These are phyloP conservation scores for Tragelaphus strepsiceros DNA, from an alignment of 2,113 vertebrate genomes.

Conservation along the genomic window DNA sequence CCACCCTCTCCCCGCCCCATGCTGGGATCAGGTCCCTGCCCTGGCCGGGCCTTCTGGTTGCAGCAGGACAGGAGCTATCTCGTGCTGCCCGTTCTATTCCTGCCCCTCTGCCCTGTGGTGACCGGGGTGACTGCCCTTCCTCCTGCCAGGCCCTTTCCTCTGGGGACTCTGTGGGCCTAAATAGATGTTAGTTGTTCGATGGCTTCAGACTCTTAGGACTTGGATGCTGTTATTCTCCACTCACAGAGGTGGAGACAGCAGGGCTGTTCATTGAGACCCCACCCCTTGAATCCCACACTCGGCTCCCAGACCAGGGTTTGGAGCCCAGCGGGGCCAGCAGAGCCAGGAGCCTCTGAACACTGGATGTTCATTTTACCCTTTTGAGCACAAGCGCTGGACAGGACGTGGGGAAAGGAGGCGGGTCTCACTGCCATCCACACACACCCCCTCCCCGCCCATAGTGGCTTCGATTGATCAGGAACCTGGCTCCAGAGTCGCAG, in stretches of 20 bases:
- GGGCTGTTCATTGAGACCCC: neutral
- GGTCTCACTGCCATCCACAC: neutral
- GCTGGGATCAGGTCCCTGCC: accelerated
- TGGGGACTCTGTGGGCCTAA: neutral
- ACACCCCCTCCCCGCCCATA: accelerated
- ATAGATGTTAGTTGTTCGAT: neutral
- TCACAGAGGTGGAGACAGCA: neutral
- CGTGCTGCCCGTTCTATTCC: neutral
- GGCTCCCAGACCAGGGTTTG: neutral
- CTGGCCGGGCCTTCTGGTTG: neutral
- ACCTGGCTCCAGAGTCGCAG: accelerated
- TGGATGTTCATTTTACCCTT: neutral
- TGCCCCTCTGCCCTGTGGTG: neutral
- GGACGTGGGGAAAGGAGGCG: neutral
- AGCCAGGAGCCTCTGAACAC: neutral
- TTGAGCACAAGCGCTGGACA: accelerated
- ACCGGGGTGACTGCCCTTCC: neutral
- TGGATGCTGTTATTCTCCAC: neutral
- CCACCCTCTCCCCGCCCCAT: accelerated
- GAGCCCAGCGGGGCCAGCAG: neutral
- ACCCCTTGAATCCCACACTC: accelerated
- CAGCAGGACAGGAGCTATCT: accelerated
- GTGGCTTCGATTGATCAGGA: too few relatives aligned
- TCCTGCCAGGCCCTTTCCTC: neutral
- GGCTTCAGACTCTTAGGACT: neutral